Base-by-base conservation (phyloP, 2,888 invertebrate genomes). In the Anoplius nigerrimus region DNA sequence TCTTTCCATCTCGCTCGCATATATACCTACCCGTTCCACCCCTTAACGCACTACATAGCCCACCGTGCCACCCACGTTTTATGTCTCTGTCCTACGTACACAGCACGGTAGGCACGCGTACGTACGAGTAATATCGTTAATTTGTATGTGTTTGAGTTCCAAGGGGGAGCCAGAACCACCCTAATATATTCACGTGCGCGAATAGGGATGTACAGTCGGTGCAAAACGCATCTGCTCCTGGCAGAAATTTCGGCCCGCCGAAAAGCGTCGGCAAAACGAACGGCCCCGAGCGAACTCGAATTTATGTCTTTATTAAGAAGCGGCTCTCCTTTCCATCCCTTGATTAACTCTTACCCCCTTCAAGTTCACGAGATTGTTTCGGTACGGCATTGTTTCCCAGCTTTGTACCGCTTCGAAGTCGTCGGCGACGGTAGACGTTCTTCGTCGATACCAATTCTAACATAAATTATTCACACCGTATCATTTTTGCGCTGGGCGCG, bases 91-190 rank as follows among this genome's bases (percentile, higher is more conserved):
- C 69, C 70, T 65, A 64, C 67, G 53, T 65, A 66, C 73, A 69
- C 72, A 61, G 76, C 59, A 63, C 62, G 65, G 42, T 58, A 66
- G 68, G 57, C 58, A 62, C 62, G 65, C 68, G 63, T 79, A 76
- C 80, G 79, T 82, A 82, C 83, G 82, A 87, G 85, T 86, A 86
- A 87, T 87, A 87, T 87, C 83, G 86, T 87, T 87, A 87, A 87
- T 87, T 86, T 84, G 85, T 85, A 83, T 85, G 84, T 81, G 84
- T 85, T 85, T 81, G 86, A 82, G 84, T 84, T 85, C 79, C 84
- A 80, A 84, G 79, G 81, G 84, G 84, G 79, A 83, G 80, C 78
- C 48, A 77, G 78, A 84, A 82, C 80, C 84, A 84, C 85, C 85
- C 84, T 84, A 83, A 84, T 85, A 85, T 85, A 84, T 85, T 84